These are phyloP conservation scores for Odontophorus gujanensis DNA, from an alignment of 2,113 vertebrate species.

Conservation along the genomic window DNA sequence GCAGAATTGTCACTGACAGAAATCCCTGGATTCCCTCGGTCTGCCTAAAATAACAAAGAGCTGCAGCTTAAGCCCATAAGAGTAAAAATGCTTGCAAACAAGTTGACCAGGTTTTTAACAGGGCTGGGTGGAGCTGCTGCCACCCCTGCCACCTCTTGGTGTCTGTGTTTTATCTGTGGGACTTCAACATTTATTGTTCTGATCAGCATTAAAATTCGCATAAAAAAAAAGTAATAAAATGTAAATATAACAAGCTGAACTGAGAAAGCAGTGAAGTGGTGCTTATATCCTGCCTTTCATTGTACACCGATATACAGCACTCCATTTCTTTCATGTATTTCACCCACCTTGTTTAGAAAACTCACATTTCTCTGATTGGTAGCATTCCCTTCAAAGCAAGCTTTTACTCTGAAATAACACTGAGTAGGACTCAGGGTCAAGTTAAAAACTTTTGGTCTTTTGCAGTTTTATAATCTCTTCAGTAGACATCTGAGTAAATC, in stretches of 20 bases:
- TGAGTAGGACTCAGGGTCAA: not conserved
- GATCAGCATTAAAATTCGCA: not conserved
- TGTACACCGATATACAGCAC: not conserved
- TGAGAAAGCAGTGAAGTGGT: not conserved
- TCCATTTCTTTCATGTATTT: accelerated
- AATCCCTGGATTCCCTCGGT: not conserved
- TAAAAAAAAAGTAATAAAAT: not conserved
- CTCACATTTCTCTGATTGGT: not conserved
- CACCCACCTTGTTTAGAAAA: not conserved
- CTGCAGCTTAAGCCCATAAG: not conserved
- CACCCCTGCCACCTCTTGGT: not conserved
- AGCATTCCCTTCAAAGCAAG: not conserved
- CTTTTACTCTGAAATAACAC: not conserved
- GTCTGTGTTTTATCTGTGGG: accelerated
- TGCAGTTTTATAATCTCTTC: not conserved
- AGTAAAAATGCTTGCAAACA: not conserved
- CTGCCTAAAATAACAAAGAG: not conserved
- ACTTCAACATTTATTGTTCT: not conserved
- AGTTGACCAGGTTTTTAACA: not conserved
- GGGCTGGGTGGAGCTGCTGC: not conserved
- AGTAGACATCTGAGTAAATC: not conserved
- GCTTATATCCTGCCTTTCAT: not conserved
- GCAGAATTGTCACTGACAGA: not conserved
- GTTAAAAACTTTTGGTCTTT: not conserved
- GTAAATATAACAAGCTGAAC: not conserved